Percentiles rank a stretch among this genome's conserved stretches.
Conservation (phyloP, 2,797 vertebrate species). For the Leptatherina wallacei region DNA sequence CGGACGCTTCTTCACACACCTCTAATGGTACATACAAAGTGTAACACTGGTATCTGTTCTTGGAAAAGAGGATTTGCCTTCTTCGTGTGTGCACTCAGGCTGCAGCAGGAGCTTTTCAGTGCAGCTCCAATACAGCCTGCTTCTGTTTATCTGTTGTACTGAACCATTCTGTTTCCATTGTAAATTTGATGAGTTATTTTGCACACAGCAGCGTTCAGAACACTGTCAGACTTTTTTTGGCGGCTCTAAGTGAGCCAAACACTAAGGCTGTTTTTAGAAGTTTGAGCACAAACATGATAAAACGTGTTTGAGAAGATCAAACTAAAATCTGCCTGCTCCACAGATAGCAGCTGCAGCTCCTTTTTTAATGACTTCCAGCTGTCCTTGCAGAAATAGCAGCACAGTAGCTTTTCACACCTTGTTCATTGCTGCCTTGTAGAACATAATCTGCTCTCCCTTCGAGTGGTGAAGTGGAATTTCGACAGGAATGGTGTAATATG, state of each 20-base stretch:
- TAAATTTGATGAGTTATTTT: slow-evolving; percentile 2
- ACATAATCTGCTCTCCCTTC: slow-evolving; percentile 45
- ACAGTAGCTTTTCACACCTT: slow-evolving; percentile 59
- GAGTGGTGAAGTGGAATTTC: slow-evolving; percentile 25
- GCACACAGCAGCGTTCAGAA: background rate
- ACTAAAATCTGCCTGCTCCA: slow-evolving; percentile 41
- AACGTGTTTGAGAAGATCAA: slow-evolving; percentile 59
- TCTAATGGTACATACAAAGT: background rate
- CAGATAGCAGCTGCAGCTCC: slow-evolving; percentile 46
- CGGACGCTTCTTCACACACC: too few species aligned
- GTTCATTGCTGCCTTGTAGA: slow-evolving; percentile 44
- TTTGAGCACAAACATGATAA: slow-evolving; percentile 59
- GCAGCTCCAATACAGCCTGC: background rate
- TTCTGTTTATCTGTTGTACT: background rate
- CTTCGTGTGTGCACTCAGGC: background rate
- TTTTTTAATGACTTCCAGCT: slow-evolving; percentile 66
- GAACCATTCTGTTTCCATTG: slow-evolving; percentile 4
- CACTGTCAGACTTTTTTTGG: background rate
- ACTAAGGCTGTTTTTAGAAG: slow-evolving; percentile 24
- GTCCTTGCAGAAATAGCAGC: slow-evolving; percentile 36
- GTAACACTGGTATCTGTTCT: background rate
- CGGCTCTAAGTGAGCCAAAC: slow-evolving; percentile 16
- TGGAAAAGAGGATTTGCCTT: background rate
- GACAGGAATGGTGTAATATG: slow-evolving; percentile 3
- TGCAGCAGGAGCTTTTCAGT: background rate